Conservation (phyloP, 92 coral and sea anemone genomes). For the Montipora capitata region DNA sequence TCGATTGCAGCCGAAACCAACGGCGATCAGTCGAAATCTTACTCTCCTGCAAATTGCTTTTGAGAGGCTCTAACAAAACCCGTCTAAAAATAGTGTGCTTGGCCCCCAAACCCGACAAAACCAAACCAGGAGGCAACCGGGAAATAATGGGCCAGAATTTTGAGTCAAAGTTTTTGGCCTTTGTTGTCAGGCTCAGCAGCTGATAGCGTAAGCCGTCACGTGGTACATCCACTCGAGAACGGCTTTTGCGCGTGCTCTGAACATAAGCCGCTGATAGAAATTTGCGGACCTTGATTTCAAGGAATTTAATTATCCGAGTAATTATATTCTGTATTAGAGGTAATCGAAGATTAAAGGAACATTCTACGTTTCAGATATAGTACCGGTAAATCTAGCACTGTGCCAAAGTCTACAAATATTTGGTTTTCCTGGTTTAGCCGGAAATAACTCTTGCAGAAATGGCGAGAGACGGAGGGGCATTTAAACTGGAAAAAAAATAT, state of each 20-base stretch:
- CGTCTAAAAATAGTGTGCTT: constrained; percentile 37
- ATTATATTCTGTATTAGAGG: too few relatives aligned
- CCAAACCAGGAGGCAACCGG: constrained; percentile 86
- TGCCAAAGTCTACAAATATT: too few relatives aligned
- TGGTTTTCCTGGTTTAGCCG: too few relatives aligned
- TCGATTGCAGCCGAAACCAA: constrained; percentile 14
- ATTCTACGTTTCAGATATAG: too few relatives aligned
- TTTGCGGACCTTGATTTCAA: neutral
- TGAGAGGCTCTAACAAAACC: constrained; percentile 18
- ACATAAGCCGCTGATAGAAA: constrained; percentile 60
- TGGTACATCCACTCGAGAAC: constrained; percentile 75
- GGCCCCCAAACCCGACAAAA: constrained; percentile 52
- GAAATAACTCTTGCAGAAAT: too few relatives aligned
- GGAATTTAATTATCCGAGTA: too few relatives aligned
- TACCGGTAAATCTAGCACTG: too few relatives aligned
- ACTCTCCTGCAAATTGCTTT: constrained; percentile 34
- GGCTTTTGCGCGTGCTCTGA: constrained; percentile 66
- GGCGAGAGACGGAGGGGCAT: too few relatives aligned
- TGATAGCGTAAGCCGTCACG: constrained; percentile 91
- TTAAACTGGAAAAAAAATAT: too few relatives aligned
- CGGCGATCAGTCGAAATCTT: constrained; percentile 30
- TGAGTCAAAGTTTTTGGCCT: constrained; percentile 83
- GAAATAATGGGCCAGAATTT: constrained; percentile 85
- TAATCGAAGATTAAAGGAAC: too few relatives aligned
- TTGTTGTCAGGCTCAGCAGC: constrained; percentile 95